phyloP scores from a whole-genome alignment of 2,113 vertebrate species.

The Triplophysa dalaica region DNA sequence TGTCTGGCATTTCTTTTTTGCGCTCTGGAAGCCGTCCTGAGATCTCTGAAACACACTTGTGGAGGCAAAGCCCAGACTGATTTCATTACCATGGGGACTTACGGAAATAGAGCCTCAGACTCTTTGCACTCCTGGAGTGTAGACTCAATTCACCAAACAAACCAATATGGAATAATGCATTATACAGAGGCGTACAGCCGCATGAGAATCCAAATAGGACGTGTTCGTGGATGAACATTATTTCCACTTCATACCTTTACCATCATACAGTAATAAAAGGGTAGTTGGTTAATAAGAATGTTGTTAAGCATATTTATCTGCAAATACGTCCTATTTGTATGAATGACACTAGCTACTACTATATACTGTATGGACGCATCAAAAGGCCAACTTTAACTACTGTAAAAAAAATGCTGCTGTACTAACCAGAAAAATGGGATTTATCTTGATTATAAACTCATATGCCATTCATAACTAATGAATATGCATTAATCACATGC shows the following conservation, averaged over 20 bases:
- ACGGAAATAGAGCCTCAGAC: slow-evolving; percentile 41
- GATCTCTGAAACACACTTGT: neutral
- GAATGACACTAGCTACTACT: neutral
- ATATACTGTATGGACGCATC: neutral
- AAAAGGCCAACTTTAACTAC: slow-evolving; percentile 1
- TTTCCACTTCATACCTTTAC: too few species aligned
- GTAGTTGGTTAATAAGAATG: neutral
- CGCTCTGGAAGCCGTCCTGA: neutral
- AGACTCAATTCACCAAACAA: slow-evolving; percentile 20
- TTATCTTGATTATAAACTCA: neutral
- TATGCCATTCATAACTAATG: neutral
- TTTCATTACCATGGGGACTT: slow-evolving; percentile 30
- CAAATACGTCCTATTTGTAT: neutral
- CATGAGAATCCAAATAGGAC: too few species aligned
- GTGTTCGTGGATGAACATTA: too few species aligned
- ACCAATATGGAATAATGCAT: neutral
- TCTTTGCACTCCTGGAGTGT: neutral
- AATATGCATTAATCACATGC: too few species aligned
- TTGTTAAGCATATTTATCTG: neutral
- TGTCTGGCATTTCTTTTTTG: neutral
- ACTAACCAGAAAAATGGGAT: slow-evolving; percentile 6
- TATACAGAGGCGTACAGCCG: too few species aligned
- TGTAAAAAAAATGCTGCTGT: neutral
- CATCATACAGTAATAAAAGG: too few species aligned
- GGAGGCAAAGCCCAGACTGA: slow-evolving; percentile 5